Percentiles rank a stretch among this genome's conserved stretches.
Conservation (phyloP, 2,888 invertebrate species). For the Ormyrus pomaceus region DNA sequence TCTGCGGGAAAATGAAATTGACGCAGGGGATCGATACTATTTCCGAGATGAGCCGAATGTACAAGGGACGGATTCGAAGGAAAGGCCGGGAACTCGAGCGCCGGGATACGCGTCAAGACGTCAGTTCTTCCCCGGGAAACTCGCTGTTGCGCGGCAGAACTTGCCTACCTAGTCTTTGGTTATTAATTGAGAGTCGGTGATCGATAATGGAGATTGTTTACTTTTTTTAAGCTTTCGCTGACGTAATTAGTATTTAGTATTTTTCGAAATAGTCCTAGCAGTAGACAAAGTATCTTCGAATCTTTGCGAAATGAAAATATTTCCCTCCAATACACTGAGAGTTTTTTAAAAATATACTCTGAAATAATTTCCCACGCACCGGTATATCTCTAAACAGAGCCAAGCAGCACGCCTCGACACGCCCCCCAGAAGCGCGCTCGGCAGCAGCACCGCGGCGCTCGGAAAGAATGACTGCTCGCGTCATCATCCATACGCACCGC, state of each 20-base stretch:
- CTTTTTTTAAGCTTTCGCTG: no score
- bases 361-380: no score
- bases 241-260: no score
- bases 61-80: not conserved
- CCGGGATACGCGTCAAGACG: slow-evolving; percentile 34
- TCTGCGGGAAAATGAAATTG: slow-evolving; percentile 12
- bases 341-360: no score
- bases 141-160: not conserved
- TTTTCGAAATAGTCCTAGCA: no score
- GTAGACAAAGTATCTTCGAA: no score
- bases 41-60: not conserved
- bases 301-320: no score
- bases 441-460: slow-evolving; percentile 10
- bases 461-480: no score
- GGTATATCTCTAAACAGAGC: no score
- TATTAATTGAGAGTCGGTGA: slow-evolving; percentile 63
- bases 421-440: slow-evolving; percentile 7
- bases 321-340: no score
- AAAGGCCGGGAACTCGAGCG: not conserved
- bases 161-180: slow-evolving; percentile 57
- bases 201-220: no score
- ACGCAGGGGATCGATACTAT: slow-evolving; percentile 4
- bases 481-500: slow-evolving; percentile 58
- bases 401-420: no score
- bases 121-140: slow-evolving; percentile 18